Evolutionary conservation across 2,888 invertebrate genomes (phyloP).

Genomic region (Synanthedon myopaeformis): DNA sequence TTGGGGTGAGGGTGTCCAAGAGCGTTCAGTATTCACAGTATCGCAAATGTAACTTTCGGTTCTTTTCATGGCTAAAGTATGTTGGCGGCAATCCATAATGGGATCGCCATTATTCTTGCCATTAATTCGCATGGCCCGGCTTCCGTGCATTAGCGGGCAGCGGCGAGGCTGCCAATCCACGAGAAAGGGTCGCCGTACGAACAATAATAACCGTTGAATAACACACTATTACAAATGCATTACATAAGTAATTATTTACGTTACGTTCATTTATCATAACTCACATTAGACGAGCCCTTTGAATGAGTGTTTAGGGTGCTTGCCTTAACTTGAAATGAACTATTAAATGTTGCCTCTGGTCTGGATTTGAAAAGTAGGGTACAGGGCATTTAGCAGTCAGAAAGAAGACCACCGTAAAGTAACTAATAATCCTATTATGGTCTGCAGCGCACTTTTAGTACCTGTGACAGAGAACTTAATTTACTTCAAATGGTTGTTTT

Average conservation of each 20-base stretch:
- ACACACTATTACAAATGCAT: not conserved
- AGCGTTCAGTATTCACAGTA: slow-evolving; percentile 69
- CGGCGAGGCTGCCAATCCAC: slow-evolving; percentile 57
- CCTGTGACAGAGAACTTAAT: too few species aligned
- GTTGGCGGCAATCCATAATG: slow-evolving; percentile 73
- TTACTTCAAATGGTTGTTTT: too few species aligned
- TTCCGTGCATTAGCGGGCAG: slow-evolving; percentile 68
- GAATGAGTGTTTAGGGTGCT: too few species aligned
- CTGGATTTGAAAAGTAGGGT: too few species aligned
- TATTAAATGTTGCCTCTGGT: too few species aligned
- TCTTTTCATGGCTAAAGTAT: slow-evolving; percentile 71
- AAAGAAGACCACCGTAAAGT: too few species aligned
- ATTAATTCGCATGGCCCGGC: slow-evolving; percentile 67
- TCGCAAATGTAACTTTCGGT: slow-evolving; percentile 72
- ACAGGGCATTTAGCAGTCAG: too few species aligned
- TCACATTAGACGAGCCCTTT: too few species aligned
- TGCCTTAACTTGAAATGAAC: too few species aligned
- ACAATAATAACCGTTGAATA: slow-evolving; percentile 10
- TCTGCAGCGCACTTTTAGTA: too few species aligned
- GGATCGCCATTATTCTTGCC: slow-evolving; percentile 71
- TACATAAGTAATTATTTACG: not conserved
- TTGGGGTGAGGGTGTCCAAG: slow-evolving; percentile 36
- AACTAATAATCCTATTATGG: too few species aligned
- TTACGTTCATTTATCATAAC: too few species aligned
- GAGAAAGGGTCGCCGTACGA: slow-evolving; percentile 34